Percentiles rank a stretch among this genome's conserved stretches.
These are phyloP conservation scores for Kradibia gibbosae DNA, from an alignment of 1,140 invertebrate genomes.

Conservation along the genomic window DNA sequence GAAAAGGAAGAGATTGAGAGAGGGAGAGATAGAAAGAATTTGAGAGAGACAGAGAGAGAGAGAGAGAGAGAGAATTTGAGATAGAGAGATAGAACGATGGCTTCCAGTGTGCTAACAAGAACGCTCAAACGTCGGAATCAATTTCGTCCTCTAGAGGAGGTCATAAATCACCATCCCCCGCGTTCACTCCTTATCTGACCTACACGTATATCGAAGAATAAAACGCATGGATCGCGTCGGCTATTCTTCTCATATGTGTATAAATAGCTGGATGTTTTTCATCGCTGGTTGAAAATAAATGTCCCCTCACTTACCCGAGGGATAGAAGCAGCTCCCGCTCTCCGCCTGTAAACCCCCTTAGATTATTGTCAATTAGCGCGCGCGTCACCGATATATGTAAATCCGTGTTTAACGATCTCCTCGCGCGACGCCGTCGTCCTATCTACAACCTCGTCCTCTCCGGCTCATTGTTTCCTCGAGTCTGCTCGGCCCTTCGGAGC, in stretches of 20 bases:
- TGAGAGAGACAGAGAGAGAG: no score
- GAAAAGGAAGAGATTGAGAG: constrained; percentile 22
- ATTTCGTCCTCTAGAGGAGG: constrained; percentile 20
- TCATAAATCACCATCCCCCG: constrained; percentile 41
- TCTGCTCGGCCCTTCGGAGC: not conserved
- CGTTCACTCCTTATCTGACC: not conserved
- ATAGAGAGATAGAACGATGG: constrained; percentile 13
- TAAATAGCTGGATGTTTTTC: constrained; percentile 30
- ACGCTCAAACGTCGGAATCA: constrained; percentile 43
- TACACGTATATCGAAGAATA: not conserved
- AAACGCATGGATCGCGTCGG: not conserved
- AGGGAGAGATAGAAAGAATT: no score
- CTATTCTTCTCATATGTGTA: constrained; percentile 22
- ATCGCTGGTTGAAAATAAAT: not conserved
- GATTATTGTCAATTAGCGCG: constrained; percentile 10
- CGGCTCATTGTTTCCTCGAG: not conserved
- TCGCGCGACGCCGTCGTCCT: not conserved
- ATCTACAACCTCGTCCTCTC: no score
- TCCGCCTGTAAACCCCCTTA: not conserved
- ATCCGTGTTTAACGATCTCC: not conserved
- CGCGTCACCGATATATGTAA: not conserved
- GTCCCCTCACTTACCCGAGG: not conserved
- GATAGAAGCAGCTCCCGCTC: not conserved
- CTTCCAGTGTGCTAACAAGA: constrained; percentile 26
- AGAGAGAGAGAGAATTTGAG: not conserved